Evolutionary conservation across 2,888 invertebrate genomes (phyloP).

Genomic region (Hipparchia semele): DNA sequence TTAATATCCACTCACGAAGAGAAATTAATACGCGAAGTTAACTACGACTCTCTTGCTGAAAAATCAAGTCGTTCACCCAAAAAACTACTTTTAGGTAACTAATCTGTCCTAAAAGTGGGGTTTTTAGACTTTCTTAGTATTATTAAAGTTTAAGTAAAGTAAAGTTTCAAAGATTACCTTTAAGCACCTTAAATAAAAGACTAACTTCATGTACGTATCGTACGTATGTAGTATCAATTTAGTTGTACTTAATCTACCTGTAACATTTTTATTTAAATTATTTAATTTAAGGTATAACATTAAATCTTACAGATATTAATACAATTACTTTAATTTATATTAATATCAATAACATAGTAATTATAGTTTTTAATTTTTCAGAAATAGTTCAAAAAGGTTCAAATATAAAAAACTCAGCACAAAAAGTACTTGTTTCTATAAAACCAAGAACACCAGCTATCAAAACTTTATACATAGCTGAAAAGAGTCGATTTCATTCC

Average conservation of each 20-base stretch:
- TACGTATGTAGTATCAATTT: no score
- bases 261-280: no score
- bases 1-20: conserved; percentile 69
- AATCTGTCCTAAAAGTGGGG: background rate
- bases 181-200: no score
- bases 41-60: conserved; percentile 58
- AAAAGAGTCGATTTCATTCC: conserved; percentile 59
- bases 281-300: no score
- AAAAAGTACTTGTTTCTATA: conserved; percentile 67
- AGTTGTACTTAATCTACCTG: no score
- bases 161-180: no score
- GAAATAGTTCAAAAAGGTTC: conserved; percentile 63
- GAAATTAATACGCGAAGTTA: conserved; percentile 63
- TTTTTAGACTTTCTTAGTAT: no score
- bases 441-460: conserved; percentile 64
- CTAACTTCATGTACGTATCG: no score
- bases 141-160: no score
- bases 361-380: conserved; percentile 39
- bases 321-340: background rate
- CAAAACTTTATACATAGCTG: conserved; percentile 67
- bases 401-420: conserved; percentile 52
- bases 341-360: background rate
- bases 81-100: conserved; percentile 56
- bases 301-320: no score
- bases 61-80: conserved; percentile 50